Evolutionary conservation across 2,797 vertebrate species (phyloP).

Genomic region (Apogon hyalosoma): DNA sequence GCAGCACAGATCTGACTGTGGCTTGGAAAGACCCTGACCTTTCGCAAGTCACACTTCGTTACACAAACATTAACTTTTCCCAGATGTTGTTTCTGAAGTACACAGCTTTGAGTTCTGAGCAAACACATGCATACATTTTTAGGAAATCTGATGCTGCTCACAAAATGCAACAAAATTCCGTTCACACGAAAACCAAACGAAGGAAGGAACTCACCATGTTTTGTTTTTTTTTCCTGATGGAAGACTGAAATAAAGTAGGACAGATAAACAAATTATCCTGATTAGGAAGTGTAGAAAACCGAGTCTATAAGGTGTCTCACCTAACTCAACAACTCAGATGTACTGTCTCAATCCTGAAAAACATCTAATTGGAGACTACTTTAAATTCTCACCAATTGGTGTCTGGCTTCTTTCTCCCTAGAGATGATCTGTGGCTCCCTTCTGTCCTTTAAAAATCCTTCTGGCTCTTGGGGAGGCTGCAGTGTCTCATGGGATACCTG

Average conservation of each 20-base stretch:
- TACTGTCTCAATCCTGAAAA: neutral
- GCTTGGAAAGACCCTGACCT: slow-evolving; percentile 52
- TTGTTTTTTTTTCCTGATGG: slow-evolving; percentile 3
- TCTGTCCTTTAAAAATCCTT: slow-evolving; percentile 25
- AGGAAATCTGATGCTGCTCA: neutral
- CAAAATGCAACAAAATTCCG: neutral
- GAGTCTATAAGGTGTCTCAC: slow-evolving; percentile 1
- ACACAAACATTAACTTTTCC: slow-evolving; percentile 40
- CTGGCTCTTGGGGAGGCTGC: slow-evolving; percentile 9
- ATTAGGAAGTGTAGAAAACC: neutral
- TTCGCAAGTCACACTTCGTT: slow-evolving; percentile 51
- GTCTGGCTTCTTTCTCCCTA: slow-evolving; percentile 18
- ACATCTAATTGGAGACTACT: neutral
- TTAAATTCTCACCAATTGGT: slow-evolving; percentile 57
- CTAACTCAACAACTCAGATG: neutral
- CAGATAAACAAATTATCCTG: neutral
- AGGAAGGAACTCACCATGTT: slow-evolving; percentile 69
- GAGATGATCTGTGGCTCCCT: slow-evolving; percentile 39
- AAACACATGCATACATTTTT: neutral
- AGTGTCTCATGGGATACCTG: slow-evolving; percentile 37
- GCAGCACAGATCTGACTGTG: slow-evolving; percentile 15
- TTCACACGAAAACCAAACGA: neutral
- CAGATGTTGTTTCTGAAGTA: slow-evolving; percentile 12
- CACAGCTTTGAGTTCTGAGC: neutral
- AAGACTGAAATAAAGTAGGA: slow-evolving; percentile 28